These are phyloP conservation scores for Bufotes viridis DNA, from an alignment of 2,797 vertebrate genomes.

Conservation along the genomic window DNA sequence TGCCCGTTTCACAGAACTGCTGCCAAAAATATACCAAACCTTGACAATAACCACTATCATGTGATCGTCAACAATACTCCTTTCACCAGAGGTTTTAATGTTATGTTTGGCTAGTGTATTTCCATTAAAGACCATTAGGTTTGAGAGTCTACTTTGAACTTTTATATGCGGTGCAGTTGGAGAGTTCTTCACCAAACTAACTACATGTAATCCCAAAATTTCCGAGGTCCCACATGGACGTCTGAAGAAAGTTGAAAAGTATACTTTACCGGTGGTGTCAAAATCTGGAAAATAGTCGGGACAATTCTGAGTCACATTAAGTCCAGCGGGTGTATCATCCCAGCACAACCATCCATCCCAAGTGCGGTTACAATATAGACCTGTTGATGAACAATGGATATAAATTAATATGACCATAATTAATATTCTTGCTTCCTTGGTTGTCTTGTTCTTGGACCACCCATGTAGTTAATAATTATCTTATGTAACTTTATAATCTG, in stretches of 20 bases:
- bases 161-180: no score
- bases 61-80: no score
- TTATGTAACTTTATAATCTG: no score
- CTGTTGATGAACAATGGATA: conserved; percentile 68
- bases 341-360: conserved; percentile 99
- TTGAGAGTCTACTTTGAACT: not conserved
- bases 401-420: not conserved
- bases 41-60: no score
- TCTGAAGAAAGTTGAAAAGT: not conserved
- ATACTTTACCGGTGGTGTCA: conserved; percentile 85
- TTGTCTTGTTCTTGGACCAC: not conserved
- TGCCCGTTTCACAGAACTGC: no score
- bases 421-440: not conserved
- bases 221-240: not conserved
- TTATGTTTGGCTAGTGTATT: no score
- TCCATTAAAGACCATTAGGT: not conserved
- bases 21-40: no score
- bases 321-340: conserved; percentile 90
- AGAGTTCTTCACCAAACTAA: not conserved
- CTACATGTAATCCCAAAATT: not conserved
- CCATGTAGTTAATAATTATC: not conserved
- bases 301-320: conserved; percentile 82
- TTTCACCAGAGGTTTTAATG: no score
- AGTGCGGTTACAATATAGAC: conserved; percentile 86
- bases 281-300: conserved; percentile 95